Conservation (phyloP, 2,797 vertebrate species). For the Leptatherina wallacei region DNA sequence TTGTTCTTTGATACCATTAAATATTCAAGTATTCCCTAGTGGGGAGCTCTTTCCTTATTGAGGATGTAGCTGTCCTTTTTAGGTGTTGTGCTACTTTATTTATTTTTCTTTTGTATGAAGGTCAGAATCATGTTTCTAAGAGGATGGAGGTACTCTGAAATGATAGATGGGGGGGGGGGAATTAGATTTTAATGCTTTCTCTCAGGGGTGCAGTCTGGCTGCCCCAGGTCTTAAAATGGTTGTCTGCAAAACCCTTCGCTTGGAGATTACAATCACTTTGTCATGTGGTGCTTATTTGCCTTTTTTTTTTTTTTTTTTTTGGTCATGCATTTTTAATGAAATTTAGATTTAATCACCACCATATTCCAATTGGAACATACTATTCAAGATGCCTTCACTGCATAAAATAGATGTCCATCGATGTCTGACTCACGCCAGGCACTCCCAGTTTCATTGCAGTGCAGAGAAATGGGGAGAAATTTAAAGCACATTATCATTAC, state of each 20-base stretch:
- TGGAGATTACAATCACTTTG: constrained; percentile 22
- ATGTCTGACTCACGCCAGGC: constrained; percentile 2
- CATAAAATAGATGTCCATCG: constrained; percentile 1
- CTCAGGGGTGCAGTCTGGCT: constrained; percentile 62
- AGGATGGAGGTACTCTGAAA: constrained; percentile 46
- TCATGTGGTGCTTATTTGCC: constrained; percentile 3
- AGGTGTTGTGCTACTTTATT: constrained; percentile 22
- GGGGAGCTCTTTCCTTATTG: constrained; percentile 46
- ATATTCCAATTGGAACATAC: constrained; percentile 28
- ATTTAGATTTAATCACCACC: constrained; percentile 25
- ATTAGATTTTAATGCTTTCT: constrained; percentile 65
- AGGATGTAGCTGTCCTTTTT: constrained; percentile 38
- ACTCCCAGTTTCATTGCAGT: constrained; percentile 12
- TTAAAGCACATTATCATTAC: constrained; percentile 29
- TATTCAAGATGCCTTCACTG: constrained; percentile 29
- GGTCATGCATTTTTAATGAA: constrained; percentile 47
- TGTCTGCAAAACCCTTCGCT: constrained; percentile 23
- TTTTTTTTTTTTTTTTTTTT: too few species aligned
- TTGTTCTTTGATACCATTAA: constrained; percentile 69
- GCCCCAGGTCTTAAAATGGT: constrained; percentile 37
- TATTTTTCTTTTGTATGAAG: constrained; percentile 33
- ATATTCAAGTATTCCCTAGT: constrained; percentile 45
- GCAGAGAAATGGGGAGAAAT: constrained; percentile 36
- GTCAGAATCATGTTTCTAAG: constrained; percentile 28
- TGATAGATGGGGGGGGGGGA: constrained; percentile 60